phyloP scores from a whole-genome alignment of 2,797 vertebrate species.

The Parauchenoglanis punctatus region DNA sequence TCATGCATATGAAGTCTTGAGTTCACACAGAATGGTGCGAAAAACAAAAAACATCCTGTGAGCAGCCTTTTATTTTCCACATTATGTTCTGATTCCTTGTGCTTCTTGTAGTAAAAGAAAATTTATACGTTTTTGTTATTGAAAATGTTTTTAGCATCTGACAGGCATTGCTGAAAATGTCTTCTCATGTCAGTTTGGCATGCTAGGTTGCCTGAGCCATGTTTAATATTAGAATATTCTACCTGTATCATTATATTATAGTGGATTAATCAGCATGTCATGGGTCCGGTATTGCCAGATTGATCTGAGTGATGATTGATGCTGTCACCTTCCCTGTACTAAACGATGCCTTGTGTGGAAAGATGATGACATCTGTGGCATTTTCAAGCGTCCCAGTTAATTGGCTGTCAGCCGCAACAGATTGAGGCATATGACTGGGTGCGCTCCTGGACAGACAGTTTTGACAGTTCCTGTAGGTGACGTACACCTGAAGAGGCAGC shows the following conservation, averaged over 20 bases:
- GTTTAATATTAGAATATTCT: conserved; percentile 10
- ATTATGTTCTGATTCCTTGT: neutral
- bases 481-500: conserved; percentile 29
- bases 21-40: neutral
- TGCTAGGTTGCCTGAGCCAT: neutral
- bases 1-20: neutral
- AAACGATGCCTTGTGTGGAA: neutral
- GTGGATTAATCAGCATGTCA: conserved; percentile 13
- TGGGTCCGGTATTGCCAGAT: neutral
- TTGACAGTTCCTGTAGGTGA: conserved; percentile 43
- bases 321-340: conserved; percentile 31
- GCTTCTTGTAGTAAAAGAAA: neutral
- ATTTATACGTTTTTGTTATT: neutral
- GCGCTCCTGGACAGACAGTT: conserved; percentile 6
- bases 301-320: conserved; percentile 18
- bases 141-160: neutral
- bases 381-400: conserved; percentile 38
- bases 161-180: neutral
- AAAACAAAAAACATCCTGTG: neutral
- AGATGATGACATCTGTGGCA: conserved; percentile 17
- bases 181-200: neutral
- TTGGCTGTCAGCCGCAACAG: conserved; percentile 43
- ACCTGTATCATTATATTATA: neutral
- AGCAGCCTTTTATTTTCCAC: neutral
- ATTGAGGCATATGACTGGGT: conserved; percentile 26